A percentile compares a stretch with the other conserved stretches of the same genome.
These are phyloP conservation scores for Rhamphomyia laevipes DNA, from an alignment of 2,888 invertebrate species.

Conservation along the genomic window DNA sequence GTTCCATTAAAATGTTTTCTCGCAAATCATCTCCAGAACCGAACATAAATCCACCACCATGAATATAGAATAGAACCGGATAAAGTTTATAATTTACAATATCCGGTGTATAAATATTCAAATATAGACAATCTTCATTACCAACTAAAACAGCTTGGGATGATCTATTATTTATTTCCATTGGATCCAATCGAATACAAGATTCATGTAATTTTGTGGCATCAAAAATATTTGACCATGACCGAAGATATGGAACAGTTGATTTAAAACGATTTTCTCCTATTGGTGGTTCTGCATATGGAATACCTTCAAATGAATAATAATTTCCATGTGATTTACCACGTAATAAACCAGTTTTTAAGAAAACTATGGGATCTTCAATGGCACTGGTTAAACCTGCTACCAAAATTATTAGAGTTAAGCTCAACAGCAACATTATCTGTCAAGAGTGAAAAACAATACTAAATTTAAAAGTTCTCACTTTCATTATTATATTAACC, in stretches of 20 bases:
- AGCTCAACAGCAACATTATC: no score
- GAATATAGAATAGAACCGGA: conserved; percentile 52
- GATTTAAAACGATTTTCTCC: conserved; percentile 46
- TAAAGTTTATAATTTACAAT: conserved; percentile 26
- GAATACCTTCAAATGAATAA: conserved; percentile 51
- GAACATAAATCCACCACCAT: conserved; percentile 57
- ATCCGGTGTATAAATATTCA: conserved; percentile 47
- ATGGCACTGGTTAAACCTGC: no score
- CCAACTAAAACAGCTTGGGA: not conserved
- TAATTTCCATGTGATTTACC: conserved; percentile 24
- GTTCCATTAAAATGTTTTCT: conserved; percentile 48
- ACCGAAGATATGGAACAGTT: conserved; percentile 13
- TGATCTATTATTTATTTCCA: conserved; percentile 6
- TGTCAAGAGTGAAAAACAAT: no score
- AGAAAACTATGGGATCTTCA: conserved; percentile 9
- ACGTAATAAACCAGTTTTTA: conserved; percentile 15
- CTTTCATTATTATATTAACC: no score
- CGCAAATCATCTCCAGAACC: conserved; percentile 44
- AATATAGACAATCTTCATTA: conserved; percentile 25
- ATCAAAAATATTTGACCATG: conserved; percentile 17
- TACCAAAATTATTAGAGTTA: no score
- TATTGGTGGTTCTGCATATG: conserved; percentile 51
- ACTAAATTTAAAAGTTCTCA: no score
- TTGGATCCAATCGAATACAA: conserved; percentile 16
- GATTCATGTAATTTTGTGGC: conserved; percentile 38